Percentiles rank a stretch among this genome's conserved stretches.
Evolutionary conservation across 2,888 invertebrate species (phyloP).

Genomic region (Crossocerus cetratus): DNA sequence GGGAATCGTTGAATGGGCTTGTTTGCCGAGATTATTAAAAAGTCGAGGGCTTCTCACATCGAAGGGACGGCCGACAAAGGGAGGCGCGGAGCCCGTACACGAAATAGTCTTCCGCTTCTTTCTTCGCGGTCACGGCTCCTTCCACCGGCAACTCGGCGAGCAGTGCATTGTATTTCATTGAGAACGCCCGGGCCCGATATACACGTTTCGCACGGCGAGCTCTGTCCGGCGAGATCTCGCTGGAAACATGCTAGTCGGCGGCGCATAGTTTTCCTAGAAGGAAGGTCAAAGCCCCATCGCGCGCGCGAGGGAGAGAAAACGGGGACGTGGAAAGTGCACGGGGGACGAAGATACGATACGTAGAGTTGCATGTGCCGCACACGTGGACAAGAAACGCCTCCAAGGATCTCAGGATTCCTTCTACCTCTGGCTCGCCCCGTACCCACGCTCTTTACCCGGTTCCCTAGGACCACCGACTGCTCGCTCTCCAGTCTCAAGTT

Average conservation of each 20-base stretch:
- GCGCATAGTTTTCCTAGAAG: neutral
- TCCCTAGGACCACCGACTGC: slow-evolving; percentile 1
- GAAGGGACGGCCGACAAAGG: no score
- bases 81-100: neutral
- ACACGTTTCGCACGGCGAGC: neutral
- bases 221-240: neutral
- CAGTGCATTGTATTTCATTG: slow-evolving; percentile 1
- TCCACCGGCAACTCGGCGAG: neutral
- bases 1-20: no score
- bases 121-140: neutral
- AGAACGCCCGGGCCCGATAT: neutral
- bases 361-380: neutral
- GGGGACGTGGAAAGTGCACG: neutral
- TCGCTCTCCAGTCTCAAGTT: neutral
- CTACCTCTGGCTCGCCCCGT: neutral
- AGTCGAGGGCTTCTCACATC: no score
- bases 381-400: neutral
- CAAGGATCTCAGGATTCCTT: neutral
- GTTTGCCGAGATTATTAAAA: no score
- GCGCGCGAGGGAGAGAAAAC: neutral
- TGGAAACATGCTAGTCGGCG: neutral
- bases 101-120: slow-evolving; percentile 5
- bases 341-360: neutral
- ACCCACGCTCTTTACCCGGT: neutral
- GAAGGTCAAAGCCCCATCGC: neutral